Base-by-base conservation (phyloP, 1,140 invertebrate genomes). In the Trichomalopsis sarcophagae region DNA sequence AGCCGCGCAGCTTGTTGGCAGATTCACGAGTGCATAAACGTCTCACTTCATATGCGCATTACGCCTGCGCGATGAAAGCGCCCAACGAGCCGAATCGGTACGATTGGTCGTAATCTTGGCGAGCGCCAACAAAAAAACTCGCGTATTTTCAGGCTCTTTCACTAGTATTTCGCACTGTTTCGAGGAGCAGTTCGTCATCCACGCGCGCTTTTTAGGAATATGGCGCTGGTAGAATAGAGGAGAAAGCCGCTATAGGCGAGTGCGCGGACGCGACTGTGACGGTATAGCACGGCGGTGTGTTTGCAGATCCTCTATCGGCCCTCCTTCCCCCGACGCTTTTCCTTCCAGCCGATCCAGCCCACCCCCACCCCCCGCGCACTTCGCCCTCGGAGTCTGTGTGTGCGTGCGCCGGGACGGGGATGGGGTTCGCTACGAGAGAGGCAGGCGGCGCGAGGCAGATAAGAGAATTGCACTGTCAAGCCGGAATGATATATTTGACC, bases 381-480 rank as follows among this genome's bases (percentile, higher is more conserved):
- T 68, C 30, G 47, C 76, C 89, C 89, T 88, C 88, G 87, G 87
- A 90, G 90, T 88, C 88, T 88, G n/a, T 73, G 87, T 87, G 89
- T 90, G 90, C 27, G 90, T 91, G 50, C 7, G 36, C 30, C 68
- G 13, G 36, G 21, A 27, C 17, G 66, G 55, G 62, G 36, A 84
- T 33, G 62, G 75, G 44, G 82, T 78, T 84, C 10, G 73, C 40
- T 44, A 36, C 33, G 4, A 36, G 33, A 36, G 87, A 87, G 88
- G 87, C 88, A 89, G 88, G 90, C 90, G 89, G 91, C 89, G 91
- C 91, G 88, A 92, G 90, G 93, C 93, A 95, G 95, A 96, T 96
- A 96, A 96, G 96, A 96, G 96, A 96, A 96, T 96, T 96, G 96
- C 95, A 95, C 96, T 96, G 96, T 96, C 96, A 96, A 95, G 95